Conservation (phyloP, 2,888 invertebrate species). For the Metopia argyrocephala region DNA sequence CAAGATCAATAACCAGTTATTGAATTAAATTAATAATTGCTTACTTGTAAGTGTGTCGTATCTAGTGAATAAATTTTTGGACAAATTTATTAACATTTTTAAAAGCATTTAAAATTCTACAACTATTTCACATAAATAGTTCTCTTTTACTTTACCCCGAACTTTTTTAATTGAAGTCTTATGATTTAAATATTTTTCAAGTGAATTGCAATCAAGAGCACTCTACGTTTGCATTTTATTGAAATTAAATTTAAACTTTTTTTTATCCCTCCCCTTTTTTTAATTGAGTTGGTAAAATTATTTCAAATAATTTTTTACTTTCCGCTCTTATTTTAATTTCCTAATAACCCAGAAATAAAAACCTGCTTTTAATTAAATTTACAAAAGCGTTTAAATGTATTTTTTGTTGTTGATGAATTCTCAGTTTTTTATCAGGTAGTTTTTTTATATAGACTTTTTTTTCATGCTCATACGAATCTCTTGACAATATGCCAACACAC, state of each 20-base stretch:
- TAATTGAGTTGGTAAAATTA: constrained; percentile 29
- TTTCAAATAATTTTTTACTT: not conserved
- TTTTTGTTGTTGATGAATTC: not conserved
- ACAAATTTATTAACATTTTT: no score
- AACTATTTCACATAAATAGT: no score
- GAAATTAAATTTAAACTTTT: constrained; percentile 15
- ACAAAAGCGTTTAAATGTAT: constrained; percentile 34
- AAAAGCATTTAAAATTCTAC: no score
- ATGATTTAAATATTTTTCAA: no score
- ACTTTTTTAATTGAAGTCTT: no score
- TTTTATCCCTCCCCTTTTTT: constrained; percentile 5
- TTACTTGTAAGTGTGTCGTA: no score
- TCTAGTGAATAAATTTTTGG: no score
- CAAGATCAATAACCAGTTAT: no score
- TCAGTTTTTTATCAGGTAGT: not conserved
- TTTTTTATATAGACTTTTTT: not conserved
- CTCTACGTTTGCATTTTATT: constrained; percentile 5
- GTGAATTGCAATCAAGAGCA: no score
- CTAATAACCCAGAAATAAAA: constrained; percentile 42
- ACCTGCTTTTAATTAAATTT: constrained; percentile 49
- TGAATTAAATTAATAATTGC: no score
- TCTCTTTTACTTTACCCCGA: no score
- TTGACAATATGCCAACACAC: constrained; percentile 53
- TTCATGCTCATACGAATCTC: constrained; percentile 11
- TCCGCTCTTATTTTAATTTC: constrained; percentile 14